These are phyloP conservation scores for Calameuta filiformis DNA, from an alignment of 2,888 invertebrate species.

Conservation along the genomic window DNA sequence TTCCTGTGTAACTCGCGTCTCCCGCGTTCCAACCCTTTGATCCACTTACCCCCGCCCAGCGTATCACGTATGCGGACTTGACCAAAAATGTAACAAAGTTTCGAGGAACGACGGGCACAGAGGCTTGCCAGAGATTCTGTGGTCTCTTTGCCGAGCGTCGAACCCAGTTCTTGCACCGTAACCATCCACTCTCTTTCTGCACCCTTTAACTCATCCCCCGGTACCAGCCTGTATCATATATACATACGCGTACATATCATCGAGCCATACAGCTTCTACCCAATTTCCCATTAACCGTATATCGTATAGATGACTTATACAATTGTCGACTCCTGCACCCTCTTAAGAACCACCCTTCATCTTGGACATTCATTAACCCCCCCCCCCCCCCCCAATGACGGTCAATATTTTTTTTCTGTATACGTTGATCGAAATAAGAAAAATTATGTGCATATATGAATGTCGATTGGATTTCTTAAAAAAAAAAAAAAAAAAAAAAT, in stretches of 20 bases:
- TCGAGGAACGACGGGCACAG: conserved; percentile 43
- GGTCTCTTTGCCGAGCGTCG: conserved; percentile 57
- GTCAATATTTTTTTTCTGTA: background rate
- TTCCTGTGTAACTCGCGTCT: conserved; percentile 28
- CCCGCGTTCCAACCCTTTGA: conserved; percentile 53
- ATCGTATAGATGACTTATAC: conserved; percentile 41
- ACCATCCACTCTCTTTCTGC: conserved; percentile 32
- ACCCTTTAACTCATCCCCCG: conserved; percentile 24
- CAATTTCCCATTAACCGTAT: conserved; percentile 28
- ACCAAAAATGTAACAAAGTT: conserved; percentile 65
- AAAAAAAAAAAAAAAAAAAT: background rate
- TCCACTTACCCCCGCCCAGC: conserved; percentile 49
- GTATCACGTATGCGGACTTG: conserved; percentile 46
- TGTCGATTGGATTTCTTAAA: background rate
- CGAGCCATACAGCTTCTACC: conserved; percentile 37
- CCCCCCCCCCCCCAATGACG: background rate
- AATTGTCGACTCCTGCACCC: conserved; percentile 36
- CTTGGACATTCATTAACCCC: conserved; percentile 9
- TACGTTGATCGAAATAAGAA: background rate
- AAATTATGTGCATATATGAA: background rate
- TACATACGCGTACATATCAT: conserved; percentile 18
- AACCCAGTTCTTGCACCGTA: conserved; percentile 44
- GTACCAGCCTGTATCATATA: conserved; percentile 10
- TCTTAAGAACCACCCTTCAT: conserved; percentile 21
- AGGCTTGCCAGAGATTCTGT: conserved; percentile 55